A percentile compares a stretch with the other conserved stretches of the same genome.
phyloP scores from a whole-genome alignment of 2,113 vertebrate species.

The Catharus bicknelli region DNA sequence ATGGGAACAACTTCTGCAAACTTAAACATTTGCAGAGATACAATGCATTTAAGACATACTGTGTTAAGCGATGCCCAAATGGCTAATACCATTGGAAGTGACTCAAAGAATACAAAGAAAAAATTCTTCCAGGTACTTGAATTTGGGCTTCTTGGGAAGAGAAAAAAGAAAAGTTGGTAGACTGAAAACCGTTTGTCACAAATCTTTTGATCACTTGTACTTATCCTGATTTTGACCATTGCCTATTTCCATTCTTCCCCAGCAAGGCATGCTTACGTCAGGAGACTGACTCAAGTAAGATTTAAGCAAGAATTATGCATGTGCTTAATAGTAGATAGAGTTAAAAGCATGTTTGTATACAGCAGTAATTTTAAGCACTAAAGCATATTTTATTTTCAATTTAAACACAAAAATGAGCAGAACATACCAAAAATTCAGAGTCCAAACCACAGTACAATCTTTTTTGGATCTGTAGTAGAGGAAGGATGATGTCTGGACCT shows the following conservation, averaged over 20 bases:
- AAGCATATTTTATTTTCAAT: background rate
- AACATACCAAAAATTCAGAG: background rate
- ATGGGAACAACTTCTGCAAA: background rate
- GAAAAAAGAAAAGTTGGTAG: background rate
- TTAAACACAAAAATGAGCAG: background rate
- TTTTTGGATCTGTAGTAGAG: background rate
- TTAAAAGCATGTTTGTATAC: background rate
- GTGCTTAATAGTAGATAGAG: background rate
- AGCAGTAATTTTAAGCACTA: background rate
- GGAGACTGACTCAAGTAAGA: background rate
- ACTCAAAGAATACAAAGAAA: background rate
- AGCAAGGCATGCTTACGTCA: background rate
- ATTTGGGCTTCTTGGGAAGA: background rate
- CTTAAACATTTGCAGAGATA: background rate
- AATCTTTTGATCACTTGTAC: background rate
- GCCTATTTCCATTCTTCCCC: background rate
- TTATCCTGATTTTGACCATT: background rate
- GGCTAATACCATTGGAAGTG: background rate
- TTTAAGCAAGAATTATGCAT: background rate
- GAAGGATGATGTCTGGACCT: background rate
- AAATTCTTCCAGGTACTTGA: background rate
- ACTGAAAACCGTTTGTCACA: background rate
- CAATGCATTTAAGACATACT: background rate
- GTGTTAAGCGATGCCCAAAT: background rate
- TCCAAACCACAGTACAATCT: background rate